Conservation (phyloP, 2,113 vertebrate species). For the cattle (Bos taurus) region ARS-UCD2.0 NC_037356.1:17839001-17839500, state of each 20-base stretch:
- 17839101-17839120: no score
- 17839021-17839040: no score
- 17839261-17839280: not conserved
- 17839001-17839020: no score
- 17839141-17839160: not conserved
- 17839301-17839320: not conserved
- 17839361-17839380: not conserved
- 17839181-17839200: not conserved
- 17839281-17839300: not conserved
- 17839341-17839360: not conserved
- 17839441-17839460: not conserved
- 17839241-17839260: not conserved
- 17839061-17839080: no score
- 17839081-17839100: no score
- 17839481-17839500: not conserved
- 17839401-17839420: not conserved
- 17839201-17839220: not conserved
- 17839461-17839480: not conserved
- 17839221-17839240: not conserved
- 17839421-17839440: not conserved
- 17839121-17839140: no score
- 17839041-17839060: no score
- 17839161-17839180: not conserved
- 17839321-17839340: not conserved
- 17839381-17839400: not conserved